A percentile compares a stretch with the other conserved stretches of the same genome.
Evolutionary conservation across 2,888 invertebrate genomes (phyloP).

Genomic region (Drosophila incognita): DNA sequence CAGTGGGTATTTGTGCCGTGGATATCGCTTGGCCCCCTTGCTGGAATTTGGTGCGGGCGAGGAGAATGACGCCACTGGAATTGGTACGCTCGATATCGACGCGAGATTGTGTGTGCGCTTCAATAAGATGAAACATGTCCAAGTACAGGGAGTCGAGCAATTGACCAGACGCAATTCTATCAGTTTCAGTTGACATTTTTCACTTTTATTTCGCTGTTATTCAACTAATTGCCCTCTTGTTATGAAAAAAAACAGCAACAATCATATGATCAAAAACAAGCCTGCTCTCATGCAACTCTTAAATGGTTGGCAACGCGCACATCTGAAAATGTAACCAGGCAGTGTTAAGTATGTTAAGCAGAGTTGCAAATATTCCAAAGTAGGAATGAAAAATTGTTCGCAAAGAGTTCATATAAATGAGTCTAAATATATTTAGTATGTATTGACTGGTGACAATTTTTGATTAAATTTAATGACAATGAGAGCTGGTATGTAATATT

Average conservation of each 20-base stretch:
- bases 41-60: constrained; percentile 92
- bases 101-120: constrained; percentile 89
- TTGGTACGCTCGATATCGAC: constrained; percentile 89
- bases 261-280: constrained; percentile 52
- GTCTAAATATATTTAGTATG: background rate
- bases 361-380: background rate
- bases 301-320: constrained; percentile 25
- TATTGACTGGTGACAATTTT: background rate
- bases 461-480: background rate
- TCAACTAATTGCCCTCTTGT: background rate
- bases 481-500: background rate
- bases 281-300: constrained; percentile 21
- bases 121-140: constrained; percentile 89
- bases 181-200: constrained; percentile 36
- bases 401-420: background rate
- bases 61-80: constrained; percentile 87
- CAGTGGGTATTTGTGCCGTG: constrained; percentile 88
- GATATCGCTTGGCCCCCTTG: constrained; percentile 91
- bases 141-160: constrained; percentile 90
- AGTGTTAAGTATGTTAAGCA: constrained; percentile 16
- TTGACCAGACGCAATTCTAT: constrained; percentile 75
- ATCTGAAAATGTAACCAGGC: constrained; percentile 12
- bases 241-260: constrained; percentile 18
- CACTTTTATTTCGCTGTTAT: background rate
- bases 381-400: no score